Evolutionary conservation across 2,888 invertebrate genomes (phyloP).

Genomic region (Alviniconcha strummeri): DNA sequence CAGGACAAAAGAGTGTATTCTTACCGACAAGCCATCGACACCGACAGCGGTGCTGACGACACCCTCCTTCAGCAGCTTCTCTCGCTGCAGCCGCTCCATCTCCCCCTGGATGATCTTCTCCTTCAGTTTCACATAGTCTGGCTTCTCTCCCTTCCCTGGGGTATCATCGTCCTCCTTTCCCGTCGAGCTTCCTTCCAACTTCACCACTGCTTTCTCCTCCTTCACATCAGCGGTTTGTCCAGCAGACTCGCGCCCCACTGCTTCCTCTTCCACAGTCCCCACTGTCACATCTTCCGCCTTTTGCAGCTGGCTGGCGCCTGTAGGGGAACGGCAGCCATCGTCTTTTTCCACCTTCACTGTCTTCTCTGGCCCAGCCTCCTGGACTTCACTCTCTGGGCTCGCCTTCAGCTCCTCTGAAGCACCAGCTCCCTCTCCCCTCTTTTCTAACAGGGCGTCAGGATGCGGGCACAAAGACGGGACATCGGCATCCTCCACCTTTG

Average conservation of each 20-base stretch:
- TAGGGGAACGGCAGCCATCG: background rate
- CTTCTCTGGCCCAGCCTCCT: constrained; percentile 25
- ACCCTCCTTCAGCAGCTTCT: constrained; percentile 22
- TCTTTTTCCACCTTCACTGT: constrained; percentile 23
- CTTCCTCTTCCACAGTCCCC: constrained; percentile 47
- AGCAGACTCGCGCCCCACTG: constrained; percentile 26
- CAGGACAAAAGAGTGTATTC: background rate
- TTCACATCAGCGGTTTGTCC: constrained; percentile 18
- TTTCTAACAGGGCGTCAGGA: background rate
- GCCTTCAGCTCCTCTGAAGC: background rate
- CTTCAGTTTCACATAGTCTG: constrained; percentile 42
- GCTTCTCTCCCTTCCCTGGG: constrained; percentile 37
- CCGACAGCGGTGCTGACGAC: constrained; percentile 10
- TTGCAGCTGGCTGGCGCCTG: background rate
- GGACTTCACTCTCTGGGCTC: background rate
- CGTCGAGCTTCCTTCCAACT: constrained; percentile 29
- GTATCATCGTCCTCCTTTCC: constrained; percentile 32
- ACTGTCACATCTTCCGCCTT: background rate
- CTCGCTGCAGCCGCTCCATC: constrained; percentile 40
- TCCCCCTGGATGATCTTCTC: constrained; percentile 44
- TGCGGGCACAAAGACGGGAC: no score
- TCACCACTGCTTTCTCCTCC: constrained; percentile 38
- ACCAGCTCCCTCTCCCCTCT: background rate
- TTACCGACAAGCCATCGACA: constrained; percentile 30
- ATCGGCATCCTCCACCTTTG: no score